phyloP scores from a whole-genome alignment of 2,888 invertebrate genomes.

The Lordiphosa andalusiaca region DNA sequence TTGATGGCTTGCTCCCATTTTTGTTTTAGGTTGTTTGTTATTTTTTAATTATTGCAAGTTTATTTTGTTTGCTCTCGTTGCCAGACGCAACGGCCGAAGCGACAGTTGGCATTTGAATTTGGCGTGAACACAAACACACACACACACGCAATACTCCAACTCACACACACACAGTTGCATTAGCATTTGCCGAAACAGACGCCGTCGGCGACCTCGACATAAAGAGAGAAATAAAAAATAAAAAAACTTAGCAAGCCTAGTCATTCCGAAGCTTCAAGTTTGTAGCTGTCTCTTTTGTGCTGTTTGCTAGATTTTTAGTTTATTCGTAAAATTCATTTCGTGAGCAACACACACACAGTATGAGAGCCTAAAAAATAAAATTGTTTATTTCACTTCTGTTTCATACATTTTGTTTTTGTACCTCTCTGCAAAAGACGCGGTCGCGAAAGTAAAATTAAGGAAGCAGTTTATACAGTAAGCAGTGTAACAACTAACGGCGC shows the following conservation, averaged over 20 bases:
- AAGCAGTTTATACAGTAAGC: too few relatives aligned
- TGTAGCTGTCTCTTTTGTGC: background rate
- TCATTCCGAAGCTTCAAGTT: slow-evolving; percentile 14
- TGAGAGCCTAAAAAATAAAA: slow-evolving; percentile 17
- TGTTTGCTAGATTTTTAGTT: slow-evolving; percentile 1
- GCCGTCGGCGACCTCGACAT: slow-evolving; percentile 72
- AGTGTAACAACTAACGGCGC: too few relatives aligned
- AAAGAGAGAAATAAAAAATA: slow-evolving; percentile 28
- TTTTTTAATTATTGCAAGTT: slow-evolving; percentile 15
- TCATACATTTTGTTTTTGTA: slow-evolving; percentile 1
- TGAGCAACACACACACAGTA: slow-evolving; percentile 49
- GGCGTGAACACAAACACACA: slow-evolving; percentile 28
- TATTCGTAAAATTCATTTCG: slow-evolving; percentile 19
- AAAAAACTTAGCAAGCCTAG: slow-evolving; percentile 8
- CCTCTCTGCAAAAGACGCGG: too few relatives aligned
- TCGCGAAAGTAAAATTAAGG: too few relatives aligned
- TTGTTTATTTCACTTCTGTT: slow-evolving; percentile 4
- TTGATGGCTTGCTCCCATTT: slow-evolving; percentile 1
- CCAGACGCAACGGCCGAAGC: slow-evolving; percentile 37
- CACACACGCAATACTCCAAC: slow-evolving; percentile 6
- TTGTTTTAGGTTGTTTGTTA: slow-evolving; percentile 9
- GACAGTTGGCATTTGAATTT: slow-evolving; percentile 67
- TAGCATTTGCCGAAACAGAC: slow-evolving; percentile 34
- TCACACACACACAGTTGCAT: slow-evolving; percentile 13
- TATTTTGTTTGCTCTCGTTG: slow-evolving; percentile 58